phyloP scores from a whole-genome alignment of 2,888 invertebrate genomes.

The Imbricaverruca yamaguchii region DNA sequence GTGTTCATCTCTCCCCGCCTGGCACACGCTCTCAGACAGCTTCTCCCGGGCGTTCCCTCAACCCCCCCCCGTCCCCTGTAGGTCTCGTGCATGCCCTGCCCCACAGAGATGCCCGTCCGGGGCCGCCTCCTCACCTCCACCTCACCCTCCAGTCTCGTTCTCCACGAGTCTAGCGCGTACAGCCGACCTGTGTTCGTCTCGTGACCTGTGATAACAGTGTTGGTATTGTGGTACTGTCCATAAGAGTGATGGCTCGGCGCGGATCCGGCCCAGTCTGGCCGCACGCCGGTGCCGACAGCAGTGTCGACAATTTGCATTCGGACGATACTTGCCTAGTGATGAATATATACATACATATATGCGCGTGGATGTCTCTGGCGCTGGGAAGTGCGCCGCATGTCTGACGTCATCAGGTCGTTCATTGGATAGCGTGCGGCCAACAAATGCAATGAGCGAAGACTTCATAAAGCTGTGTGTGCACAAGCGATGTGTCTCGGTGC shows the following conservation, averaged over 20 bases:
- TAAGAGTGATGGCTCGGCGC: neutral
- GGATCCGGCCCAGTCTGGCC: no score
- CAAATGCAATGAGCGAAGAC: no score
- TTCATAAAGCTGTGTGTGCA: no score
- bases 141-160: neutral
- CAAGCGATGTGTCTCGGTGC: no score
- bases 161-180: neutral
- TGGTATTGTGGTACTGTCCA: neutral
- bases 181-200: neutral
- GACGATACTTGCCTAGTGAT: constrained; percentile 3
- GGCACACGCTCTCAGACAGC: no score
- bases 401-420: no score
- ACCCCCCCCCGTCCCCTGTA: neutral
- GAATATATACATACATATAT: neutral
- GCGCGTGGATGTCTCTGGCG: neutral
- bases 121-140: neutral
- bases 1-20: neutral
- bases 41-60: no score
- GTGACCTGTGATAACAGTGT: neutral
- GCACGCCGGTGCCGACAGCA: no score
- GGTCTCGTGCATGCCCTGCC: neutral
- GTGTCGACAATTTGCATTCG: neutral
- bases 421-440: no score
- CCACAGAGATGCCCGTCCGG: neutral
- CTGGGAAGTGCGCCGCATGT: no score